Evolutionary conservation across 2,113 vertebrate genomes (phyloP).

Genomic region (Martes martes): DNA sequence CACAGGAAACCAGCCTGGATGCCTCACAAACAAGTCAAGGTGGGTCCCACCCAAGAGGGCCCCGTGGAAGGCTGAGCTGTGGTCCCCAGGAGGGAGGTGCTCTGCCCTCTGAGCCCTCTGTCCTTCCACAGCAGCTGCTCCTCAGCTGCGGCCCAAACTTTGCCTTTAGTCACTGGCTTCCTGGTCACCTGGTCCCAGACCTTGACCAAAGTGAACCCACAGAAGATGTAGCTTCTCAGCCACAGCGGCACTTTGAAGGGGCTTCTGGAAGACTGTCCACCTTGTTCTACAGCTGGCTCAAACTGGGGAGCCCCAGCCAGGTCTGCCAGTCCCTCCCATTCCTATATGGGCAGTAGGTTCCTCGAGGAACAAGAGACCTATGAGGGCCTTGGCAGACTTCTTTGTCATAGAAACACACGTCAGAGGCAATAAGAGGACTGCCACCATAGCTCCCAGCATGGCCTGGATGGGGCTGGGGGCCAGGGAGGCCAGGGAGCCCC

Average conservation of each 20-base stretch:
- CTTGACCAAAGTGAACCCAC: background rate
- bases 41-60: background rate
- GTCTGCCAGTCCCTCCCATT: background rate
- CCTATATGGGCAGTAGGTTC: background rate
- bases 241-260: background rate
- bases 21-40: background rate
- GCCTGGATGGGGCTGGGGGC: background rate
- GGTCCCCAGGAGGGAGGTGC: background rate
- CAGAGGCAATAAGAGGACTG: background rate
- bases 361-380: background rate
- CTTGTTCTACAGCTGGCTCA: background rate
- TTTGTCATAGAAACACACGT: background rate
- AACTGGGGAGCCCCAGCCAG: background rate
- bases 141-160: background rate
- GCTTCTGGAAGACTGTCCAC: background rate
- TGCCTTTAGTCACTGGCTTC: background rate
- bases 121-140: background rate
- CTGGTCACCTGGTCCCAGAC: background rate
- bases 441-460: background rate
- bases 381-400: background rate
- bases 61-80: background rate
- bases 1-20: background rate
- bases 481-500: background rate
- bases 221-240: background rate
- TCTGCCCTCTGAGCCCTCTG: background rate